Percentiles rank a stretch among this genome's conserved stretches.
Conservation (phyloP, 2,888 invertebrate genomes). For the Lasius fuliginosus region DNA sequence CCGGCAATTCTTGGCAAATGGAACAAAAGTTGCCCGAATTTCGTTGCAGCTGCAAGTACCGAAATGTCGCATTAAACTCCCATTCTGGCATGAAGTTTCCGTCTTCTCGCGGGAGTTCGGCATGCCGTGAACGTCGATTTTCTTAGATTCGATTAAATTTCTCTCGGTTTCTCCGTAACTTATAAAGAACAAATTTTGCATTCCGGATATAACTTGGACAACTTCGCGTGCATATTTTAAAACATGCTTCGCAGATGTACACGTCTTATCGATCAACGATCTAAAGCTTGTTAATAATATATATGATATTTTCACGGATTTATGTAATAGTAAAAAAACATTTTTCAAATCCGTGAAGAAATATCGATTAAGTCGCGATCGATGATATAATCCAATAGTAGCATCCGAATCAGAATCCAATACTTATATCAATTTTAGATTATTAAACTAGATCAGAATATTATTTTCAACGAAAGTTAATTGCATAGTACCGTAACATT, state of each 20-base stretch:
- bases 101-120: slow-evolving; percentile 25
- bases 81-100: slow-evolving; percentile 47
- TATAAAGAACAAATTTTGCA: slow-evolving; percentile 44
- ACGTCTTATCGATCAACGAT: neutral
- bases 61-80: slow-evolving; percentile 64
- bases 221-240: slow-evolving; percentile 50
- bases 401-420: neutral
- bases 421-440: neutral
- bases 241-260: neutral
- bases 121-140: slow-evolving; percentile 56
- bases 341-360: neutral
- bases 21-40: slow-evolving; percentile 44
- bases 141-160: slow-evolving; percentile 45
- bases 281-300: neutral
- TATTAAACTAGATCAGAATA: neutral
- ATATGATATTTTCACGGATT: slow-evolving; percentile 12
- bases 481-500: neutral
- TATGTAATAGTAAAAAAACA: neutral
- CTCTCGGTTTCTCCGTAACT: slow-evolving; percentile 38
- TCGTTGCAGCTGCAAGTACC: slow-evolving; percentile 54
- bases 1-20: slow-evolving; percentile 46
- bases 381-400: neutral
- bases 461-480: neutral
- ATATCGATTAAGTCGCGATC: neutral
- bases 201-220: slow-evolving; percentile 26